Base-by-base conservation (phyloP, 2,797 vertebrate species). In the Oophaga sylvatica region DNA sequence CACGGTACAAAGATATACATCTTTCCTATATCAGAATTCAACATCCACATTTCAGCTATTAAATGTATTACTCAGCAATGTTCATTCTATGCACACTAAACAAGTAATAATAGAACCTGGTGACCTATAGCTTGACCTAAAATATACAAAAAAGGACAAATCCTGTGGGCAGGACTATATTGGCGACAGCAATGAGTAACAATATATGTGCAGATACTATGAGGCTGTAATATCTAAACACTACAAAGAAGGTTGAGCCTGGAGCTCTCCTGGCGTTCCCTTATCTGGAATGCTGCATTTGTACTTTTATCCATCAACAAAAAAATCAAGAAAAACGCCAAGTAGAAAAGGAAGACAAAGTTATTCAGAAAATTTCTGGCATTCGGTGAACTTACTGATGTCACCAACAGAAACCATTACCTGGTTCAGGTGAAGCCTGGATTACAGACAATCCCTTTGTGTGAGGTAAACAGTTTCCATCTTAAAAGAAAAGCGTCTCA, bases 401-500 rank as follows among this genome's bases (percentile, higher is more conserved):
- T 84, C 87, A 80, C 84, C 81, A 80, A 63, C n/a, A 79, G 75
- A 80, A 88, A 80, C 76, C 76, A 80, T 62, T 79, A 60, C 29
- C 53, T 22, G 63, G n/a, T 63, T 73, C 65, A 84, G 87, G 75
- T 88, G 76, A 88, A 77, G 75, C 65, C 87, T 13, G 41, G 65
- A 73, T 84, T 88, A 88, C 73, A 88, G 73, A 88, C 70, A 80
- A 80, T 80, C 75, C 62, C 81, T 84, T 88, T 84, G 56, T 88
- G 53, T 45, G 35, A 71, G 41, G 62, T 31, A 63, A 79, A 53
- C 35, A n/a, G 19, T 67, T 67, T 62, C 45, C 53, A 83, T 77
- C 35, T 68, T 83, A 56, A 78, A 84, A 83, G 45, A 56, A 26
- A 45, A 41, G 45, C 35, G 19, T 81, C 80, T 77, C 19, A 59